A percentile compares a stretch with the other conserved stretches of the same genome.
These are phyloP conservation scores for Drosophila nr. fundita DNA, from an alignment of 2,888 invertebrate species.

Conservation along the genomic window DNA sequence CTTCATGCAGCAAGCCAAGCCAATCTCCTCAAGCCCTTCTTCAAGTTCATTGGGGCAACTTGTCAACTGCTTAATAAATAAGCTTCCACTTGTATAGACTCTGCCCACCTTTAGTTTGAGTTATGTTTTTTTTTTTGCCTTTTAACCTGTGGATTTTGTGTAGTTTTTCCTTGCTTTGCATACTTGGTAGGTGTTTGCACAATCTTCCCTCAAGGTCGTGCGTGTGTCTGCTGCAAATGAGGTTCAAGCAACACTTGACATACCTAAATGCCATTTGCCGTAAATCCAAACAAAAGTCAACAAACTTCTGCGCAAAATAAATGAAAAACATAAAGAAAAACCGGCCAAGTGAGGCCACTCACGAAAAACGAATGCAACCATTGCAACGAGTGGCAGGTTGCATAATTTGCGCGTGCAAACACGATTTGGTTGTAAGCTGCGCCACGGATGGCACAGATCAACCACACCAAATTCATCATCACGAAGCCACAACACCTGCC, in stretches of 20 bases:
- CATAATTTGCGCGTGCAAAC: slow-evolving; percentile 75
- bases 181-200: slow-evolving; percentile 50
- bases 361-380: slow-evolving; percentile 47
- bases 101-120: background rate
- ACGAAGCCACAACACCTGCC: slow-evolving; percentile 32
- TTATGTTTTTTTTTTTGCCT: slow-evolving; percentile 2
- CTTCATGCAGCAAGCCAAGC: background rate
- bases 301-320: slow-evolving; percentile 26
- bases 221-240: background rate
- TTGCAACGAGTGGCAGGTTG: slow-evolving; percentile 58
- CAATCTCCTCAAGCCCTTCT: slow-evolving; percentile 18
- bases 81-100: slow-evolving; percentile 8
- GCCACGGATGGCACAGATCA: slow-evolving; percentile 11
- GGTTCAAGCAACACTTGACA: slow-evolving; percentile 10
- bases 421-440: slow-evolving; percentile 52
- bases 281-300: slow-evolving; percentile 49
- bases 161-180: slow-evolving; percentile 50
- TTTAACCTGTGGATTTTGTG: background rate
- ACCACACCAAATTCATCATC: slow-evolving; percentile 52
- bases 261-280: slow-evolving; percentile 33
- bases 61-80: background rate
- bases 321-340: slow-evolving; percentile 16
- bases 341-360: slow-evolving; percentile 51
- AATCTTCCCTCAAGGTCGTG: slow-evolving; percentile 56
- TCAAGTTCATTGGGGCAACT: slow-evolving; percentile 44